Evolutionary conservation across 2,888 invertebrate genomes (phyloP), one percentile per base, ranked within the genome.

Genomic region (Leptogaster cylindrica): DNA sequence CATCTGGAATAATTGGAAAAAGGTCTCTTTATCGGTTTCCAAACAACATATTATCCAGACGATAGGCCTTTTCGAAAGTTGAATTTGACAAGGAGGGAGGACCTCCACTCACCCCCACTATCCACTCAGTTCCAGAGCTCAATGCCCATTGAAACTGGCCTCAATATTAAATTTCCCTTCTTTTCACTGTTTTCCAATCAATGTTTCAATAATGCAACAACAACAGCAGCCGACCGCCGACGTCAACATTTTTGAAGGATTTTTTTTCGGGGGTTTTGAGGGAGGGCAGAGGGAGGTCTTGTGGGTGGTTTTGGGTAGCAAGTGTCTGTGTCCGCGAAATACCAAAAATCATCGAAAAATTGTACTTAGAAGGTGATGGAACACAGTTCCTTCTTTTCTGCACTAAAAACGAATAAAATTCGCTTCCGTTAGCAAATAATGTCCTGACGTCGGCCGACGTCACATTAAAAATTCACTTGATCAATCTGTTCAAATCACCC

Each of bases 1-100:
- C 75, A 73, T 72, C 73, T 71, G 74, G 67, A 75, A 75, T 74
- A 74, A 75, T 75, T 74, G 74, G 73, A 73, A 74, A 73, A 72
- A 70, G 72, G 70, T 68, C 67, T 67, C 69, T 72, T 72, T 72
- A 73, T 73, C 73, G 72, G 72, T 73, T 72, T 71, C 71, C 72
- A 72, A 72, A 73, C 71, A 73, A 72, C 73, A 72, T 71, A 71
- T 72, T 71, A 70, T 71, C 64, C 52, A 20, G 39, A 52, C 52
- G 14, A 33, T 7, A 16, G 10, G 46, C 51, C 65, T 33, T 6
- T 8, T 39, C 44, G 28, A 46, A 23, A 36, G 51, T 7, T 27
- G n/a, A 8, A 6, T 20, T 18, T 18, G 58, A 2, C 25, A n/a
- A n/a, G n/a, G 27, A 25, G 39, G 25, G 25, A 27, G 10, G 23